Conservation (phyloP, 2,888 invertebrate genomes). For the Corbicula japonica region DNA sequence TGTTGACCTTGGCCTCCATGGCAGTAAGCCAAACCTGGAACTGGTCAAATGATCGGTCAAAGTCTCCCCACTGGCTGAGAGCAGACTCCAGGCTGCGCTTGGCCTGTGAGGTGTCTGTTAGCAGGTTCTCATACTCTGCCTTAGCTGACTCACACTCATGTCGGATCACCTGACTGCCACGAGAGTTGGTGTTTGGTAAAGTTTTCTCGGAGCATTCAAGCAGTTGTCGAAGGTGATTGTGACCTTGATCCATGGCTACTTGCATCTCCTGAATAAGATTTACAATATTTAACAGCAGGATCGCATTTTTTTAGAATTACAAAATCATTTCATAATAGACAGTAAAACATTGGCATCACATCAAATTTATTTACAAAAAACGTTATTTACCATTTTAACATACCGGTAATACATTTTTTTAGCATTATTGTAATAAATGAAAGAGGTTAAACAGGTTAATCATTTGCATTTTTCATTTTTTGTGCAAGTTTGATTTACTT, state of each 20-base stretch:
- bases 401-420: too few species aligned
- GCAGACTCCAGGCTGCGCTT: constrained; percentile 91
- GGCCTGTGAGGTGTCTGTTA: constrained; percentile 88
- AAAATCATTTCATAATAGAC: too few species aligned
- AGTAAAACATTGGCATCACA: too few species aligned
- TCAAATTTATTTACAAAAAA: too few species aligned
- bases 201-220: constrained; percentile 97
- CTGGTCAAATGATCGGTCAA: constrained; percentile 92
- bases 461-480: too few species aligned
- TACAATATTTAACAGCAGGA: too few species aligned
- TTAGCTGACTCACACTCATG: constrained; percentile 96
- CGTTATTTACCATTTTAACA: too few species aligned
- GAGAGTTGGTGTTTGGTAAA: constrained; percentile 95
- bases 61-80: constrained; percentile 94
- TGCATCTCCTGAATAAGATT: constrained; percentile 94
- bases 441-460: not conserved
- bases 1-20: constrained; percentile 93
- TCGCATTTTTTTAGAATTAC: too few species aligned
- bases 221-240: constrained; percentile 91
- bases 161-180: constrained; percentile 95
- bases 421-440: too few species aligned
- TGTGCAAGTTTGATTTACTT: too few species aligned
- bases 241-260: constrained; percentile 97
- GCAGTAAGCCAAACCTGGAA: constrained; percentile 96
- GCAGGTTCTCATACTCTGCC: constrained; percentile 95